Evolutionary conservation across 2,113 vertebrate genomes (phyloP).

Genomic region (Heteronetta atricapilla): DNA sequence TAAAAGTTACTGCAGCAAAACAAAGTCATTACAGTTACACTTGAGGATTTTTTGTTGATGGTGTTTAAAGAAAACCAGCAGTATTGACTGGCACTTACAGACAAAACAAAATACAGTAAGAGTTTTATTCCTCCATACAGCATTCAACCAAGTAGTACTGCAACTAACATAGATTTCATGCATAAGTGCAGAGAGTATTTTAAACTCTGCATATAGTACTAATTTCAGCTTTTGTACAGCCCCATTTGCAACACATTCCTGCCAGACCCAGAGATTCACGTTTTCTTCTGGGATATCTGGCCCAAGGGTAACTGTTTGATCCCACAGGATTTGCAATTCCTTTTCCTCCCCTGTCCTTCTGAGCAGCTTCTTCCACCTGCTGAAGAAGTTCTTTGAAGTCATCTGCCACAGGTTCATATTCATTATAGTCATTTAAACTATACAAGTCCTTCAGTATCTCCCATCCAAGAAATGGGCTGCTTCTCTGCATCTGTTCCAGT

Average conservation of each 20-base stretch:
- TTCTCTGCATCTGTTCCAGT: conserved; percentile 36
- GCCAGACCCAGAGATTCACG: conserved; percentile 85
- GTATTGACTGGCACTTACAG: conserved; percentile 6
- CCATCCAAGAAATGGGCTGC: conserved; percentile 2
- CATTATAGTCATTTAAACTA: conserved; percentile 52
- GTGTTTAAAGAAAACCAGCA: not conserved
- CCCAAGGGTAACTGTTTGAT: conserved; percentile 53
- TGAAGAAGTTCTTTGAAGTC: conserved; percentile 33
- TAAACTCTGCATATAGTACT: conserved; percentile 85
- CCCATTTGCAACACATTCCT: conserved; percentile 87
- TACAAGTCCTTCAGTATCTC: conserved; percentile 70
- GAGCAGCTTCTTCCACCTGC: conserved; percentile 29
- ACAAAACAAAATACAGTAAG: conserved; percentile 24
- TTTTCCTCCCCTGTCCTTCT: conserved; percentile 17
- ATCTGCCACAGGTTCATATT: conserved; percentile 18
- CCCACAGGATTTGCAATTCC: not conserved
- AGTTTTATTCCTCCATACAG: not conserved
- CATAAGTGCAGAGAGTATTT: not conserved
- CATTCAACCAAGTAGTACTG: conserved; percentile 6
- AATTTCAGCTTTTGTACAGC: conserved; percentile 89
- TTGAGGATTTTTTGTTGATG: not conserved
- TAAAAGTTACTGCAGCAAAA: conserved; percentile 29
- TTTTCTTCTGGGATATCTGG: conserved; percentile 73
- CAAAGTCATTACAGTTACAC: not conserved
- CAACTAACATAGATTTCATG: conserved; percentile 18